Evolutionary conservation across 2,888 invertebrate genomes (phyloP).

Genomic region (Unio pictorum): DNA sequence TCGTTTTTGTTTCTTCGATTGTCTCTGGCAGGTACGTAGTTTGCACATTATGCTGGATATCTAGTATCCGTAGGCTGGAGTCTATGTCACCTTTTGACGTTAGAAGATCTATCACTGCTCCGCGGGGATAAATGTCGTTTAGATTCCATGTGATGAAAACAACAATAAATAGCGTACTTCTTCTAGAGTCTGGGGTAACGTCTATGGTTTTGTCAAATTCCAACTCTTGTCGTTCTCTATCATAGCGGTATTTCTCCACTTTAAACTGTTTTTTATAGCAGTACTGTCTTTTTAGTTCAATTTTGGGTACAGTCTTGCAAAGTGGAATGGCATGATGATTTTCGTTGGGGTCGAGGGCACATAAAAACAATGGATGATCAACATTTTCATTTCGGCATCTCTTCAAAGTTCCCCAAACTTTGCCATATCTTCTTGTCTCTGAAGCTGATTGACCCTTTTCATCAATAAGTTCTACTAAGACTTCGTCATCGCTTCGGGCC

Average conservation of each 20-base stretch:
- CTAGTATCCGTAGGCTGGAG: conserved; percentile 13
- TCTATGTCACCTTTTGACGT: conserved; percentile 4
- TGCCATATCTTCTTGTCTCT: conserved; percentile 14
- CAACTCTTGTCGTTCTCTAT: conserved; percentile 19
- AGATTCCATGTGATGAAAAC: conserved; percentile 19
- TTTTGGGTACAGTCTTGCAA: conserved; percentile 36
- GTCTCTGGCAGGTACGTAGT: conserved; percentile 14
- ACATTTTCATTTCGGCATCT: conserved; percentile 22
- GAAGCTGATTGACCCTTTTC: conserved; percentile 4
- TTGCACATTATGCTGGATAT: conserved; percentile 23
- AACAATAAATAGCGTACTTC: conserved; percentile 14
- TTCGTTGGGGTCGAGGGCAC: conserved; percentile 35
- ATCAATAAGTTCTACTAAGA: conserved; percentile 38
- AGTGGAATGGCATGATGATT: conserved; percentile 35
- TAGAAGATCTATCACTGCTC: conserved; percentile 15
- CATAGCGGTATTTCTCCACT: conserved; percentile 16
- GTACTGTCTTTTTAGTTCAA: conserved; percentile 9
- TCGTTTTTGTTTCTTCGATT: conserved; percentile 2
- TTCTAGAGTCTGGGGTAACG: conserved; percentile 11
- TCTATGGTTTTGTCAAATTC: conserved; percentile 2
- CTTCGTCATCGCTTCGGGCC: conserved; percentile 40
- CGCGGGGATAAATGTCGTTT: conserved; percentile 18
- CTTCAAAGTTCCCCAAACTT: conserved; percentile 12
- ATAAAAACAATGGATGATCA: conserved; percentile 18
- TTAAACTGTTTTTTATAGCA: conserved; percentile 11